A percentile compares a stretch with the other conserved stretches of the same genome.
Conservation (phyloP, 2,797 vertebrate species). For the Siniperca scherzeri region DNA sequence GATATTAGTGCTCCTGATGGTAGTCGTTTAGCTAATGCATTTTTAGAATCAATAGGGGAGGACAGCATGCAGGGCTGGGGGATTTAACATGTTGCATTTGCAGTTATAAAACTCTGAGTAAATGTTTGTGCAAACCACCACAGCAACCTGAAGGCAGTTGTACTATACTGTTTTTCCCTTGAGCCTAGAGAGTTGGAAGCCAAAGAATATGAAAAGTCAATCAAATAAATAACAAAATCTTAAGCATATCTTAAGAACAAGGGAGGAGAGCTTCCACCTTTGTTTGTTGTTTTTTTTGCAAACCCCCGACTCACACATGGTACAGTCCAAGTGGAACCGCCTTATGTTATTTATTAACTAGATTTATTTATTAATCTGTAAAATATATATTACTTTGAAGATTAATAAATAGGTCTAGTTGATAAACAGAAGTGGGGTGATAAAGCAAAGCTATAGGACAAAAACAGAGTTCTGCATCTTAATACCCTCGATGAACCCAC, state of each 20-base stretch:
- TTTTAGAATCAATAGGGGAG: conserved; percentile 21
- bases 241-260: conserved; percentile 1
- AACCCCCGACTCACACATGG: not conserved
- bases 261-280: conserved; percentile 5
- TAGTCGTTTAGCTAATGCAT: conserved; percentile 29
- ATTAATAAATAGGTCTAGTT: not conserved
- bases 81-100: conserved; percentile 57
- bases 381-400: not conserved
- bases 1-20: not conserved
- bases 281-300: not conserved
- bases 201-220: conserved; percentile 16
- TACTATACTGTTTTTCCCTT: not conserved
- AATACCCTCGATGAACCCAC: conserved; percentile 12
- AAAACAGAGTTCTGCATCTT: not conserved
- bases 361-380: conserved; percentile 4
- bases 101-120: conserved; percentile 59
- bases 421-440: not conserved
- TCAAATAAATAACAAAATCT: conserved; percentile 6
- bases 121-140: conserved; percentile 40
- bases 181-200: not conserved
- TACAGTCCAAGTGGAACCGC: not conserved
- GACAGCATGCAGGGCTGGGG: conserved; percentile 28
- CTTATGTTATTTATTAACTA: conserved; percentile 7
- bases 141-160: conserved; percentile 3
- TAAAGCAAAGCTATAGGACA: conserved; percentile 4